Evolutionary conservation across 1,140 invertebrate species (phyloP).

Genomic region (Cardiocondyla obscurior): DNA sequence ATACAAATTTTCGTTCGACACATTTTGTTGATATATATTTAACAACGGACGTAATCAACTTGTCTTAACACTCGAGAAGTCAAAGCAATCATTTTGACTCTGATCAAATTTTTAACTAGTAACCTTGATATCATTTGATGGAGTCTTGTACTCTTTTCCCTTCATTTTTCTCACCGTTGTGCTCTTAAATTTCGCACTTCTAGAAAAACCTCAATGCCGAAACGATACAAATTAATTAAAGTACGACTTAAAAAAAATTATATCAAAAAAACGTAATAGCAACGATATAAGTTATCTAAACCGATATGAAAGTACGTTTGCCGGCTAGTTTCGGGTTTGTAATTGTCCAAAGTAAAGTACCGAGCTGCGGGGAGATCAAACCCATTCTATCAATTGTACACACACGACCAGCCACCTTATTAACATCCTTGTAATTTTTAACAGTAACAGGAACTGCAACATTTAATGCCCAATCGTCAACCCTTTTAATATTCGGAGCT

Average conservation of each 20-base stretch:
- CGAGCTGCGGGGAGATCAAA: conserved; percentile 15
- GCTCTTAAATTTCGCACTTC: conserved; percentile 16
- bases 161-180: conserved; percentile 47
- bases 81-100: conserved; percentile 24
- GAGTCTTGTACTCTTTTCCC: conserved; percentile 50
- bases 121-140: conserved; percentile 50
- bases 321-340: neutral
- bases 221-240: conserved; percentile 11
- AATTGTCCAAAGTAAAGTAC: conserved; percentile 1
- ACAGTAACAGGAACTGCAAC: conserved; percentile 55
- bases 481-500: conserved; percentile 11
- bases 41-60: conserved; percentile 57
- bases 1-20: conserved; percentile 55
- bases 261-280: conserved; percentile 20
- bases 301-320: neutral
- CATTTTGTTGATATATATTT: conserved; percentile 51
- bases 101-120: conserved; percentile 41
- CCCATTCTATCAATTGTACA: conserved; percentile 2
- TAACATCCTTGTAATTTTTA: conserved; percentile 50
- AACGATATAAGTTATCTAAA: conserved; percentile 14
- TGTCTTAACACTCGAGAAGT: conserved; percentile 47
- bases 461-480: conserved; percentile 49
- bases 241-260: conserved; percentile 18
- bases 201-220: neutral
- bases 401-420: conserved; percentile 1